Percentiles rank a stretch among this genome's conserved stretches.
These are phyloP conservation scores for Eupithecia centaureata DNA, from an alignment of 2,888 invertebrate genomes.

Conservation along the genomic window DNA sequence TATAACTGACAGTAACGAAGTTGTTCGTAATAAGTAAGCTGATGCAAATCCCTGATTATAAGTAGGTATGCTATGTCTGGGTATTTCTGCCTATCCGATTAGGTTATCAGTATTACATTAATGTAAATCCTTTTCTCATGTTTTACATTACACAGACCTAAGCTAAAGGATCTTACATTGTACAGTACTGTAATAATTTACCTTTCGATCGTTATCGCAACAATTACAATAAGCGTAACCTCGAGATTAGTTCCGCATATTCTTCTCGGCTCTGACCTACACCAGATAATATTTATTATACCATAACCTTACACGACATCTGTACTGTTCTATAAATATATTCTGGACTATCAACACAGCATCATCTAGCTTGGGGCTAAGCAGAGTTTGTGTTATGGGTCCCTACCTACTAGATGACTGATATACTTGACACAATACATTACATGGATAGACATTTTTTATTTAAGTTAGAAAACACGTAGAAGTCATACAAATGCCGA, in stretches of 20 bases:
- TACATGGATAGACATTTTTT: too few relatives aligned
- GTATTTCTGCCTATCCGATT: not conserved
- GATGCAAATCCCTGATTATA: not conserved
- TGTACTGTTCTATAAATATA: too few relatives aligned
- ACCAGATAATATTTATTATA: not conserved
- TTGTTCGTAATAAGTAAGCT: too few relatives aligned
- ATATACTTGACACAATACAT: too few relatives aligned
- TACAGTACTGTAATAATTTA: constrained; percentile 57
- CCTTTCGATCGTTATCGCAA: constrained; percentile 60
- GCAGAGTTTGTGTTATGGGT: too few relatives aligned
- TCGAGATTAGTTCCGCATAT: constrained; percentile 66
- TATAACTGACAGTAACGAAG: too few relatives aligned
- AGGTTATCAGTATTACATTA: not conserved
- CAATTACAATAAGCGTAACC: constrained; percentile 61
- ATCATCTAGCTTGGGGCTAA: too few relatives aligned
- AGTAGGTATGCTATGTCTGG: too few relatives aligned
- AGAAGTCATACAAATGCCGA: too few relatives aligned
- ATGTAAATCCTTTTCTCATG: constrained; percentile 10
- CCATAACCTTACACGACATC: constrained; percentile 40
- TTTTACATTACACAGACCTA: constrained; percentile 6
- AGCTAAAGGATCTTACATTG: constrained; percentile 20
- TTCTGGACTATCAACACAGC: too few relatives aligned
- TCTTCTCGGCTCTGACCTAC: constrained; percentile 36
- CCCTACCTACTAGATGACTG: too few relatives aligned
- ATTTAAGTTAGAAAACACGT: too few relatives aligned